phyloP scores from a whole-genome alignment of 2,888 invertebrate genomes.

The Stramonita haemastoma region DNA sequence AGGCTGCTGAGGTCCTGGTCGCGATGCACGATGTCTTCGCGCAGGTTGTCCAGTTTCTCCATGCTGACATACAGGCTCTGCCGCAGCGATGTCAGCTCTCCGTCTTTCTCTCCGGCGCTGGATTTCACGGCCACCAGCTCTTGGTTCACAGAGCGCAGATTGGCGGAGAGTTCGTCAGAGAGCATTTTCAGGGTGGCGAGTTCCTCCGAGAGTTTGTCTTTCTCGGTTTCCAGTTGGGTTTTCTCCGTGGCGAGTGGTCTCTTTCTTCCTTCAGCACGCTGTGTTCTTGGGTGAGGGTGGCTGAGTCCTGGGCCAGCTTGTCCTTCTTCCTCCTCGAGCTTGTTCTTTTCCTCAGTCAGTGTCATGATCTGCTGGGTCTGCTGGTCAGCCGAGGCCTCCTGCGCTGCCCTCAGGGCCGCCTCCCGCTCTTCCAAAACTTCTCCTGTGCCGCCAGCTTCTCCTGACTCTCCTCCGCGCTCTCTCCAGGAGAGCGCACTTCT shows the following conservation, averaged over 20 bases:
- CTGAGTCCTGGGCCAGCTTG: no score
- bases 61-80: constrained; percentile 39
- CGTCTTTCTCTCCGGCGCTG: constrained; percentile 31
- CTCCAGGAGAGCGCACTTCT: constrained; percentile 26
- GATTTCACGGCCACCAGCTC: constrained; percentile 18
- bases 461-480: constrained; percentile 17
- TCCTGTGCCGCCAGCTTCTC: constrained; percentile 13
- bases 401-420: not conserved
- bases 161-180: constrained; percentile 3
- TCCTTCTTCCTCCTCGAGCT: not conserved
- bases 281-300: no score
- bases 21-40: constrained; percentile 37
- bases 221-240: no score
- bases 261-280: no score
- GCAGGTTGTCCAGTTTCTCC: constrained; percentile 38
- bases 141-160: constrained; percentile 31
- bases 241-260: no score
- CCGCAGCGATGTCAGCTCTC: constrained; percentile 26
- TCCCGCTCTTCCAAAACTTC: constrained; percentile 32
- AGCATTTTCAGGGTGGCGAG: not conserved
- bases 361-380: constrained; percentile 5
- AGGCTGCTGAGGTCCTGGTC: constrained; percentile 31
- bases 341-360: constrained; percentile 34
- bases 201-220: not conserved
- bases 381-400: not conserved